Base-by-base conservation (phyloP, 2,113 vertebrate genomes). In the Festucalex cinctus region DNA sequence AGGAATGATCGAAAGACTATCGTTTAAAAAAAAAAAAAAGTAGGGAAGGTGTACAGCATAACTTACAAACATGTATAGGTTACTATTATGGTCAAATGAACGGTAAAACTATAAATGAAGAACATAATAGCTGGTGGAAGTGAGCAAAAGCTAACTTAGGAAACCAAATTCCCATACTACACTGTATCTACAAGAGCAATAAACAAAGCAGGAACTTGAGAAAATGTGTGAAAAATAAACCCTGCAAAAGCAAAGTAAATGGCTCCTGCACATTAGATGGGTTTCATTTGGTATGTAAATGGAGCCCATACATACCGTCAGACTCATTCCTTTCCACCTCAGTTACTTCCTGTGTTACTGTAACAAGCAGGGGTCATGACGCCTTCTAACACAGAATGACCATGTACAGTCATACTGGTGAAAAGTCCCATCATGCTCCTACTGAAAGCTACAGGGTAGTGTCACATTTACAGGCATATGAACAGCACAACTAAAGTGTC, bases 291-390 rank as follows among this genome's bases (percentile, higher is more conserved):
- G 46, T 37, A 56, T 63, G 63, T 54, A 67, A 71, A 63, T 69
- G 73, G 41, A 72, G 65, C 44, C 60, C 69, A 26, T 69, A 22
- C 53, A 53, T 73, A 72, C 70, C 54, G 28, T 73, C 83, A 44
- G 70, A 75, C 68, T 73, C 79, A 79, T 86, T 88, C 84, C 82
- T 79, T 90, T 86, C 82, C 77, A 76, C 68, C 68, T 78, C 63
- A 53, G 19, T 13, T 41, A 67, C 67, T 71, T 71, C 69, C 63
- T 0, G 68, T 79, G 70, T 75, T 59, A 69, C 75, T 17, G 75
- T 65, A 72, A 81, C 74, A 78, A 59, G 19, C 70, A 66, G 70
- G 75, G 80, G 63, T 61, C 37, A 22, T 65, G 68, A 62, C 71
- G 54, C 57, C 70, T 41, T 73, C 70, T 1, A 22, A 60, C 64